These are phyloP conservation scores for Smutsia temminckii DNA, from an alignment of 2,797 vertebrate genomes.

Conservation along the genomic window DNA sequence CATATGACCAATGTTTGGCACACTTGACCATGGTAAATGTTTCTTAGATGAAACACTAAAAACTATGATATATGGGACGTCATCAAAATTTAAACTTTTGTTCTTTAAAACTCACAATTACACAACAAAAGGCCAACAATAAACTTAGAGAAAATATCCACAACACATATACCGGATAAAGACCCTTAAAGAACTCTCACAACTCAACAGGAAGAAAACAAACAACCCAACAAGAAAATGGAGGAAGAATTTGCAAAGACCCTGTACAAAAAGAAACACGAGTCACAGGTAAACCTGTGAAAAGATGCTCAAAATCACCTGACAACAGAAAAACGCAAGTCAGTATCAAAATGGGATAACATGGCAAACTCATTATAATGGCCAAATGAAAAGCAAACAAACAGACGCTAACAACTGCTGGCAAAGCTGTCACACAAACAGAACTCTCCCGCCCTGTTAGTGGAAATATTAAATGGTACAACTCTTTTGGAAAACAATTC, in stretches of 20 bases:
- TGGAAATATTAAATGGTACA: background rate
- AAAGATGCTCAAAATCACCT: background rate
- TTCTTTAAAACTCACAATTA: background rate
- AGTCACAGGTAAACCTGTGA: background rate
- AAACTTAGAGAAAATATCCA: background rate
- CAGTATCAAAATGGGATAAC: background rate
- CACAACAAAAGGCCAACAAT: background rate
- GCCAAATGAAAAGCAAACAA: background rate
- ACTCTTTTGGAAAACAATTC: background rate
- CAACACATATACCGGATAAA: background rate
- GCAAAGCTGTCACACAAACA: background rate
- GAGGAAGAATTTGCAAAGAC: background rate
- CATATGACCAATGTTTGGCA: too few species aligned
- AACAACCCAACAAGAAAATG: background rate
- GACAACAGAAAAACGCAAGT: background rate
- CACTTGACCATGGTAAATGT: background rate
- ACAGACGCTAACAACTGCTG: background rate
- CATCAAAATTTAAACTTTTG: background rate
- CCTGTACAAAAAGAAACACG: background rate
- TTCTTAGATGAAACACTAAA: background rate
- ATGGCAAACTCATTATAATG: background rate
- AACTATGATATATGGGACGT: background rate
- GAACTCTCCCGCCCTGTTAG: too few species aligned
- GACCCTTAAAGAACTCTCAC: background rate
- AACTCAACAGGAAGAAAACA: background rate